A percentile compares a stretch with the other conserved stretches of the same genome.
These are phyloP conservation scores for Bothrops alternatus DNA, from an alignment of 2,797 vertebrate genomes.

Conservation along the genomic window DNA sequence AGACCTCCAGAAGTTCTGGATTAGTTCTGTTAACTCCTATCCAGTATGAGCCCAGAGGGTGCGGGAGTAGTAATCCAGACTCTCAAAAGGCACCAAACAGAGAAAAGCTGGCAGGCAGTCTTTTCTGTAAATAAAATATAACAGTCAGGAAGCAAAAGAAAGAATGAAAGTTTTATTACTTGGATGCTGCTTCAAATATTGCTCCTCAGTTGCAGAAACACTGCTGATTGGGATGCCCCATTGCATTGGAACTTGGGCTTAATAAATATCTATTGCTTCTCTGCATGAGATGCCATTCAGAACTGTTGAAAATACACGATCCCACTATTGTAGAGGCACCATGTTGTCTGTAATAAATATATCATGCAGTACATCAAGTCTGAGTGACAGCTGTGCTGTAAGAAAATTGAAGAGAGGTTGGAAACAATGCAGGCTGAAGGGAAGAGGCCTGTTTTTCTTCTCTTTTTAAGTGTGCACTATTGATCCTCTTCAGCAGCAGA, in stretches of 20 bases:
- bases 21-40: neutral
- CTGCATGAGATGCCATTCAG: constrained; percentile 13
- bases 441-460: neutral
- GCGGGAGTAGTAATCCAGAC: neutral
- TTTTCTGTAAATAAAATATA: neutral
- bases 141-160: neutral
- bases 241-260: neutral
- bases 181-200: neutral
- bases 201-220: neutral
- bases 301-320: neutral
- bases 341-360: constrained; percentile 5
- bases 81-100: neutral
- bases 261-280: constrained; percentile 6
- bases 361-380: neutral
- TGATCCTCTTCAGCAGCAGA: neutral
- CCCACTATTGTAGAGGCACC: constrained; percentile 6
- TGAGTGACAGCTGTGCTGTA: constrained; percentile 10
- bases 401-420: neutral
- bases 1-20: neutral
- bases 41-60: neutral
- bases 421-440: neutral
- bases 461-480: neutral
- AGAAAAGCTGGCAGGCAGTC: neutral
- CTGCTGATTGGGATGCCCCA: neutral
- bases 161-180: neutral